Percentiles rank a stretch among this genome's conserved stretches.
Conservation (phyloP, 2,797 vertebrate genomes). For the Falco naumanni region DNA sequence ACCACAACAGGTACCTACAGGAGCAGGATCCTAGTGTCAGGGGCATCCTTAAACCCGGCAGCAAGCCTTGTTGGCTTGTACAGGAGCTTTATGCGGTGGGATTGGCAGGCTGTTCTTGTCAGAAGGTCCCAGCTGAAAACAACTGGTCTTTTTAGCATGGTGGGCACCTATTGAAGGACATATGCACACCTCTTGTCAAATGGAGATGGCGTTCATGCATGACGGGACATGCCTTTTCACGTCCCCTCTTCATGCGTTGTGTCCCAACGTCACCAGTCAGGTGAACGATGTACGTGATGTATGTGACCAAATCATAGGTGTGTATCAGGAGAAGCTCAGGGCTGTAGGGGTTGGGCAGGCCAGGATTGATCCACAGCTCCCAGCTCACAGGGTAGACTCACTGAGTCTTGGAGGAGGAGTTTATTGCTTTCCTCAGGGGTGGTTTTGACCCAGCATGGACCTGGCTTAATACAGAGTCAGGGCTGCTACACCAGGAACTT, state of each 20-base stretch:
- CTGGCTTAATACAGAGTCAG: background rate
- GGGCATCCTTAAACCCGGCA: background rate
- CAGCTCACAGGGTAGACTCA: background rate
- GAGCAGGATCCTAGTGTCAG: background rate
- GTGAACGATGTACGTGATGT: fast-evolving
- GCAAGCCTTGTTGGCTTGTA: background rate
- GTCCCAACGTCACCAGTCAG: background rate
- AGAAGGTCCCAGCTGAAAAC: background rate
- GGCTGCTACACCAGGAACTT: background rate
- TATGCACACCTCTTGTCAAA: background rate
- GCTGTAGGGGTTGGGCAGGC: background rate
- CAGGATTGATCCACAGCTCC: background rate
- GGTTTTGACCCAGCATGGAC: background rate
- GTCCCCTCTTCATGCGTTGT: fast-evolving
- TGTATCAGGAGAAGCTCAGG: background rate
- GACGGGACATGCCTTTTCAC: background rate
- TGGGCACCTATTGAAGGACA: background rate
- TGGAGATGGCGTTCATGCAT: background rate
- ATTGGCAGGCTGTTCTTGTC: background rate
- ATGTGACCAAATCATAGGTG: background rate
- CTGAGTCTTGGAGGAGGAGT: background rate
- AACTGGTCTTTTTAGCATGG: background rate
- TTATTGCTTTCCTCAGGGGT: background rate
- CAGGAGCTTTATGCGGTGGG: background rate
- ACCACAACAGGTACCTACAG: background rate